Conservation (phyloP, 2,113 vertebrate genomes). For the Lepisosteus osseus region DNA sequence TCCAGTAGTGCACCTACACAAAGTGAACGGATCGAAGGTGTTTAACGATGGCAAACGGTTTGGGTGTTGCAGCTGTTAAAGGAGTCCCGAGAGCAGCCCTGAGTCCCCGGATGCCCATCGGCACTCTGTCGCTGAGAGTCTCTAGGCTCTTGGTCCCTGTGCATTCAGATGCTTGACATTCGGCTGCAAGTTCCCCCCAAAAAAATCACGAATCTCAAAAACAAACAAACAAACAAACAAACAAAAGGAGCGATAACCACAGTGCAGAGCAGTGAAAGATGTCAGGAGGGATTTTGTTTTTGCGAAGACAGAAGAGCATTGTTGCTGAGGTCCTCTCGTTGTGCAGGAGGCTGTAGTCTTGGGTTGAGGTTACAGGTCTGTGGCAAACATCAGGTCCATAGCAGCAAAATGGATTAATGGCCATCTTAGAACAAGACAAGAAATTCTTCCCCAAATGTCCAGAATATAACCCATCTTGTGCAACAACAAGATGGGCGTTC, state of each 20-base stretch:
- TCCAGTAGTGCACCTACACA: background rate
- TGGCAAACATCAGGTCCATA: slow-evolving; percentile 68
- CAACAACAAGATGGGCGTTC: background rate
- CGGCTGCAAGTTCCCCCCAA: too few species aligned
- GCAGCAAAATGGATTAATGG: slow-evolving; percentile 69
- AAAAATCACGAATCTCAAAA: too few species aligned
- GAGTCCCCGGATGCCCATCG: background rate
- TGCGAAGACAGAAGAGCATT: slow-evolving; percentile 16
- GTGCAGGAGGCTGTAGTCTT: slow-evolving; percentile 43
- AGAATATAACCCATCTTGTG: slow-evolving; percentile 15
- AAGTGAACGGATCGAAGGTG: background rate
- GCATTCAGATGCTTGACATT: too few species aligned
- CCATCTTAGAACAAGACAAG: slow-evolving; percentile 54
- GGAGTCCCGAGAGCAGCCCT: background rate
- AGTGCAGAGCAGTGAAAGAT: slow-evolving; percentile 18
- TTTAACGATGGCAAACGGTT: background rate
- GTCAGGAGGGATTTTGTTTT: slow-evolving; percentile 20
- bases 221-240: slow-evolving; percentile 17
- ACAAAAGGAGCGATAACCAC: slow-evolving; percentile 16
- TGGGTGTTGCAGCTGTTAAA: background rate
- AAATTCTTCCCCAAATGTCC: slow-evolving; percentile 34
- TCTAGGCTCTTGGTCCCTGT: too few species aligned
- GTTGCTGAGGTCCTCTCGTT: slow-evolving; percentile 48
- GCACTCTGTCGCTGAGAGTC: background rate
- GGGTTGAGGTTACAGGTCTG: slow-evolving; percentile 73